Evolutionary conservation across 2,797 vertebrate genomes (phyloP).

Genomic region (Distichodus sexfasciatus): DNA sequence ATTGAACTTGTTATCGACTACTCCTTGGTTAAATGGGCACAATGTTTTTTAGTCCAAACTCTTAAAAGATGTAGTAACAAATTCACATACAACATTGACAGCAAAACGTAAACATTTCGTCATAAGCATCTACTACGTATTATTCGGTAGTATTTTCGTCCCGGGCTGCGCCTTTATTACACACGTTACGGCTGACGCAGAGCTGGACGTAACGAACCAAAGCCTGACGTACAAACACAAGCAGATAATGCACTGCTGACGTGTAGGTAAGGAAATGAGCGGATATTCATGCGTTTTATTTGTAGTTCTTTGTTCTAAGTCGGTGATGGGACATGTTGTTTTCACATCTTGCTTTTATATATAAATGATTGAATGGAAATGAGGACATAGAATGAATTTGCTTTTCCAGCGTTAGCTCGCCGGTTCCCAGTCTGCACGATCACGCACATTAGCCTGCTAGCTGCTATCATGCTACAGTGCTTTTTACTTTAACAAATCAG

Average conservation of each 20-base stretch:
- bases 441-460: background rate
- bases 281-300: background rate
- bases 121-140: background rate
- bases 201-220: slow-evolving; percentile 23
- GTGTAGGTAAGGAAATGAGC: slow-evolving; percentile 66
- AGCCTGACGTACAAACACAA: slow-evolving; percentile 31
- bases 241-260: slow-evolving; percentile 61
- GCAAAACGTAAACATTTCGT: background rate
- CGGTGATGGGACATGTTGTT: background rate
- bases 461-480: too few relatives aligned
- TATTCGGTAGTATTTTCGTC: too few relatives aligned
- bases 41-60: too few relatives aligned
- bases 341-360: too few relatives aligned
- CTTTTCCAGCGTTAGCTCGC: background rate
- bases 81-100: background rate
- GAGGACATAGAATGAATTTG: too few relatives aligned
- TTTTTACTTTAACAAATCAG: background rate
- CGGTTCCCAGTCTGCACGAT: background rate
- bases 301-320: background rate
- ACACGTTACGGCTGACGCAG: slow-evolving; percentile 19
- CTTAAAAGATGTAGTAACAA: too few relatives aligned
- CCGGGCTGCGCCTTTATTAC: slow-evolving; percentile 4
- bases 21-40: too few relatives aligned
- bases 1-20: too few relatives aligned
- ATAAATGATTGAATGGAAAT: too few relatives aligned